Percentiles rank a stretch among this genome's conserved stretches.
These are phyloP conservation scores for Eudasyphora cyanicolor DNA, from an alignment of 2,888 invertebrate species.

Conservation along the genomic window DNA sequence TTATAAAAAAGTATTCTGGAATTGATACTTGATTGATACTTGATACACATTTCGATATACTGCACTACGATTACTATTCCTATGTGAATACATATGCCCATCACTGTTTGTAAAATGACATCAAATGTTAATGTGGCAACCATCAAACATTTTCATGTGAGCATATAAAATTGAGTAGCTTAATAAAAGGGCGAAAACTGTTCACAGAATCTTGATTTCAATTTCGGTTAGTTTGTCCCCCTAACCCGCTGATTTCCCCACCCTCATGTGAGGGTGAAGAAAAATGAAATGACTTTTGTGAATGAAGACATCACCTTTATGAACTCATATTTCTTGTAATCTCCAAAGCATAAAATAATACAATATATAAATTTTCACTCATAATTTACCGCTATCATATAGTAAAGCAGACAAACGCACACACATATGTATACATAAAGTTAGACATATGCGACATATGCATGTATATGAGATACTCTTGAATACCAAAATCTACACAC, in stretches of 20 bases:
- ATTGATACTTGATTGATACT: no score
- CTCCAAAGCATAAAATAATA: conserved; percentile 50
- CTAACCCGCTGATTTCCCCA: neutral
- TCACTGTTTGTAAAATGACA: no score
- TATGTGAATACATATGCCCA: no score
- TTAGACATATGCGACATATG: no score
- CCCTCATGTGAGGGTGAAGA: neutral
- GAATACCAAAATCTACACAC: neutral
- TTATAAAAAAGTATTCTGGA: no score
- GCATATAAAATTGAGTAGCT: neutral
- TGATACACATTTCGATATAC: no score
- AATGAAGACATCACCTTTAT: conserved; percentile 48
- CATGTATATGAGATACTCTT: no score
- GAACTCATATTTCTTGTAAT: conserved; percentile 49
- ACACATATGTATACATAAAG: conserved; percentile 1
- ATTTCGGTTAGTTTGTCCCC: neutral
- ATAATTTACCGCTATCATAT: conserved; percentile 48
- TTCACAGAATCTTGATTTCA: neutral
- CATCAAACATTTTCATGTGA: neutral
- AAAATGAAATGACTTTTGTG: conserved; percentile 38
- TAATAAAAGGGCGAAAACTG: neutral
- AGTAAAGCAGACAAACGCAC: neutral
- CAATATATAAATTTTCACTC: conserved; percentile 46
- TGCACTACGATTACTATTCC: no score
- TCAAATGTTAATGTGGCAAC: no score